Evolutionary conservation across 1,140 invertebrate species (phyloP).

Genomic region (Drosophila pachea): DNA sequence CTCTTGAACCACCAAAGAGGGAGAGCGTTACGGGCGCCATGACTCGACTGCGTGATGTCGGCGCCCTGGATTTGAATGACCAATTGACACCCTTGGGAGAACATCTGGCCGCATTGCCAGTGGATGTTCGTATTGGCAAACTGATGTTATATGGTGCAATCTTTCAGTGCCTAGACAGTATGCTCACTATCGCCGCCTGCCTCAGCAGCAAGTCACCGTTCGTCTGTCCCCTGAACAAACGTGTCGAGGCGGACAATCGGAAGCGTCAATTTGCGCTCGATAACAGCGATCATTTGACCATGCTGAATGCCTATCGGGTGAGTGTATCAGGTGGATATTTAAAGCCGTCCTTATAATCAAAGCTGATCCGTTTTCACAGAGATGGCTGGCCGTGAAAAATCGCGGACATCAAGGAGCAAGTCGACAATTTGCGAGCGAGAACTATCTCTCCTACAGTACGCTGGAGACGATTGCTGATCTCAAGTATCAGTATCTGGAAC

Average conservation of each 20-base stretch:
- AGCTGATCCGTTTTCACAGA: constrained; percentile 79
- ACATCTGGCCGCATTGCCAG: constrained; percentile 92
- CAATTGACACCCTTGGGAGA: constrained; percentile 93
- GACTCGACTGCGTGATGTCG: constrained; percentile 88
- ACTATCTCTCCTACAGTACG: constrained; percentile 87
- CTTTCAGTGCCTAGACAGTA: constrained; percentile 95
- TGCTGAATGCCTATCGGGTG: constrained; percentile 88
- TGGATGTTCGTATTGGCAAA: constrained; percentile 94
- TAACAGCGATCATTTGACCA: constrained; percentile 90
- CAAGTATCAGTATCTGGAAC: constrained; percentile 89
- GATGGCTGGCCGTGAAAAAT: constrained; percentile 84
- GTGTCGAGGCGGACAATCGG: constrained; percentile 85
- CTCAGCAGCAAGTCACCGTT: constrained; percentile 93
- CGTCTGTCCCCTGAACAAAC: constrained; percentile 86
- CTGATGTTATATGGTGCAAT: constrained; percentile 94
- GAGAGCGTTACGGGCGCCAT: constrained; percentile 89
- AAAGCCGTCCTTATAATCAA: neutral
- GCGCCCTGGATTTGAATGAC: constrained; percentile 89
- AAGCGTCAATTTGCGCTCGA: constrained; percentile 85
- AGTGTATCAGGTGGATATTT: neutral
- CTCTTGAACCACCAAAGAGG: constrained; percentile 89
- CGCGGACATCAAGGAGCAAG: constrained; percentile 82
- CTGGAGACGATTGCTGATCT: constrained; percentile 87
- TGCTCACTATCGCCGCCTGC: constrained; percentile 94
- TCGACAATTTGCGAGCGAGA: constrained; percentile 84